Conservation (phyloP, 2,888 invertebrate species). For the Ophion costatus region DNA sequence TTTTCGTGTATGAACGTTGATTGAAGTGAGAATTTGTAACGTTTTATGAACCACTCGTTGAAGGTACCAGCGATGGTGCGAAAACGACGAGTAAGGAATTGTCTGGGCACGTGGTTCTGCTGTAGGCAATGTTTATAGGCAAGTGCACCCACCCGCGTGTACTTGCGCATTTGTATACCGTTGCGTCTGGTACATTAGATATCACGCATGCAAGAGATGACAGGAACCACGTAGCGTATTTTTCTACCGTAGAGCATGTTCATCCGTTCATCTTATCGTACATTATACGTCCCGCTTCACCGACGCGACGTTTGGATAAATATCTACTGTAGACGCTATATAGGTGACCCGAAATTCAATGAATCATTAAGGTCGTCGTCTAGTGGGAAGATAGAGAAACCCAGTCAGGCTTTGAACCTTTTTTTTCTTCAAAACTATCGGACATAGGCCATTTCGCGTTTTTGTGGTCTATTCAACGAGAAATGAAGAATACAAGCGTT, state of each 20-base stretch:
- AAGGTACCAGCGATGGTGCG: conserved; percentile 78
- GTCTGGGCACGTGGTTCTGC: conserved; percentile 79
- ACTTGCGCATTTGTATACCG: conserved; percentile 22
- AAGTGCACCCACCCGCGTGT: conserved; percentile 76
- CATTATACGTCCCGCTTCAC: background rate
- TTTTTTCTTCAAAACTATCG: too few species aligned
- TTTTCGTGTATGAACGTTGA: conserved; percentile 14
- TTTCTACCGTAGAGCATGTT: conserved; percentile 23
- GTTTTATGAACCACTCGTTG: conserved; percentile 67
- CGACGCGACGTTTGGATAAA: background rate
- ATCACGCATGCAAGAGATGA: conserved; percentile 48
- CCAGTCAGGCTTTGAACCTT: too few species aligned
- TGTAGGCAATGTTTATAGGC: conserved; percentile 81
- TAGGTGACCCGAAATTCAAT: background rate
- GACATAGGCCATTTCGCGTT: too few species aligned
- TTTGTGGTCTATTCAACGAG: too few species aligned
- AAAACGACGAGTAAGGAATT: conserved; percentile 78
- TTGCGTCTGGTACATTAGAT: background rate
- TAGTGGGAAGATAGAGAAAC: too few species aligned
- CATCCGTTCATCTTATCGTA: conserved; percentile 1
- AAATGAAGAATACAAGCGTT: too few species aligned
- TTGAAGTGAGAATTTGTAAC: conserved; percentile 57
- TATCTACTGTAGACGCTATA: background rate
- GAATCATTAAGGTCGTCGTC: background rate
- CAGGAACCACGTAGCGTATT: background rate